Base-by-base conservation (phyloP, 2,797 vertebrate genomes). In the Acrossocheilus wenchowensis region DNA sequence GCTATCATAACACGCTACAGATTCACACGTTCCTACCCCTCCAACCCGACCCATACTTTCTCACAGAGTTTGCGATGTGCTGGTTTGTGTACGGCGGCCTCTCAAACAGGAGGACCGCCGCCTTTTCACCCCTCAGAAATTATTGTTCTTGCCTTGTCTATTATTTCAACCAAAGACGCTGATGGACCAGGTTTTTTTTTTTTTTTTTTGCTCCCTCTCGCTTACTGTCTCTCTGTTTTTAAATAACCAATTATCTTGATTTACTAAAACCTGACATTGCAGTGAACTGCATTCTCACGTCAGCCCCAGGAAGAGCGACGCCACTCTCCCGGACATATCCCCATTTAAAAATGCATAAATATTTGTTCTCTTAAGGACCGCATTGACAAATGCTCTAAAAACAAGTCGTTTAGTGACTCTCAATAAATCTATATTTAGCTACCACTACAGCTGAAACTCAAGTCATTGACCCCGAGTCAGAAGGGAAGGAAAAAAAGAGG, bases 1-100 rank as follows among this genome's bases (percentile, higher is more conserved):
- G 77, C 89, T 92, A 94, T 95, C 94, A 95, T 95, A 95, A 95
- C 94, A 95, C 92, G 93, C 92, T 21, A 11, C 52, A 89, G 95
- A 90, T 94, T 91, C 92, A 88, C 92, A 88, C 89, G 91, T 90
- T 94, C 92, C 94, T 93, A 93, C 91, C 89, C 91, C 89, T 93
- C 93, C 90, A 93, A 90, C 92, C 93, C 93, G 90, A 87, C 90
- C 92, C 88, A 74, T 83, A 93, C 89, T 89, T 74, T 85, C 85
- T 73, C 86, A 88, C 82, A 85, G 83, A 82, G 78, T 66, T 86
- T 85, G 82, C 74, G 86, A 89, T 78, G 52, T 57, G 48, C 77
- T 74, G 57, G 68, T 71, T 74, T 82, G 84, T 71, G 50, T 82
- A 68, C 48, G 23, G 81, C 73, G 5, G 81, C n/a, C 86, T 82